Percentiles rank a stretch among this genome's conserved stretches.
Conservation (phyloP, 2,888 invertebrate genomes). For the Idaea aversata region DNA sequence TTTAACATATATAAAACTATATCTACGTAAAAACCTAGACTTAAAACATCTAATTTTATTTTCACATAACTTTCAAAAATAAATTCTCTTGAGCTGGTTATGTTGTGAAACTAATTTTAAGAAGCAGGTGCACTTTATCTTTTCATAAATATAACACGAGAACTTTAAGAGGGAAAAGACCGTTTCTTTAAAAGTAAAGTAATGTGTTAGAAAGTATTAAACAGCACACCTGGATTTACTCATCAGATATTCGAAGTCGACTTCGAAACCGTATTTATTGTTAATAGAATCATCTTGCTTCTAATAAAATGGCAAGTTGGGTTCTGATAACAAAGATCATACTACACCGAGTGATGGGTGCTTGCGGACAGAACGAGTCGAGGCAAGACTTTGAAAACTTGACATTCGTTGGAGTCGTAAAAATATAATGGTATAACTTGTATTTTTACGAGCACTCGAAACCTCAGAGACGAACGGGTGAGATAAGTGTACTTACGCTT, state of each 20-base stretch:
- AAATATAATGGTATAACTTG: conserved; percentile 74
- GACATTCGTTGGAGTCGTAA: conserved; percentile 74
- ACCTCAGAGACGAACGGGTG: conserved; percentile 50
- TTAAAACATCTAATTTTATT: background rate
- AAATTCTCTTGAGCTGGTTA: background rate
- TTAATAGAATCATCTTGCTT: background rate
- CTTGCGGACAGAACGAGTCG: conserved; percentile 28
- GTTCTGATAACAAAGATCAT: conserved; percentile 48
- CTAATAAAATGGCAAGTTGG: conserved; percentile 16
- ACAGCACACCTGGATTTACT: background rate
- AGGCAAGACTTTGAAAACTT: conserved; percentile 63
- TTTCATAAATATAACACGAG: background rate
- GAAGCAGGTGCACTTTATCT: conserved; percentile 1
- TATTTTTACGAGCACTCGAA: conserved; percentile 67
- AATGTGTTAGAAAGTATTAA: background rate
- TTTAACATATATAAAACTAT: background rate
- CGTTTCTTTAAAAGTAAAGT: background rate
- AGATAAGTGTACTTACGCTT: conserved; percentile 34
- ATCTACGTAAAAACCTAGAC: background rate
- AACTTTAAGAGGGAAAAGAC: background rate
- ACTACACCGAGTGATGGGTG: conserved; percentile 12
- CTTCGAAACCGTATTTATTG: background rate
- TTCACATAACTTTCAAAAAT: background rate
- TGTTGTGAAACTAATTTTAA: background rate
- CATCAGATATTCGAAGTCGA: background rate